Evolutionary conservation across 2,888 invertebrate genomes (phyloP), one percentile per base, ranked within the genome.

Genomic region (Micoletzkya japonica): DNA sequence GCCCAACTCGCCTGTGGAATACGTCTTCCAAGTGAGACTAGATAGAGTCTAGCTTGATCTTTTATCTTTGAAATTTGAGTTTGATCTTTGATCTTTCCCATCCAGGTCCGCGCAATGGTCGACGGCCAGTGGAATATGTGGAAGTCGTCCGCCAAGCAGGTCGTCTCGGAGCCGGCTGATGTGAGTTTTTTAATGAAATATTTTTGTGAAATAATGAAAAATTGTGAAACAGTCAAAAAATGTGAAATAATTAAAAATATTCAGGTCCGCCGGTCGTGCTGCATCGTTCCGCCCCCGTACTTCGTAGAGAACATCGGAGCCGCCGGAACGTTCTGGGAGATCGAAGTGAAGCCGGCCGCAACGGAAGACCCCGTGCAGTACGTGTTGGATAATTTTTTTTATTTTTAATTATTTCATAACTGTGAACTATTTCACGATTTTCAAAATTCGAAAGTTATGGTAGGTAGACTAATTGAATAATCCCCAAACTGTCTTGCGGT

Each of bases 241-340:
- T n/a, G n/a, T n/a, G n/a, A n/a, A n/a, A n/a, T n/a, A n/a, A n/a
- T n/a, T n/a, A 28, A 39, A 17, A 28, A 14, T 24, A 34, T 73
- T 39, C 63, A 74, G 72, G 73, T 76, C 26, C 69, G 73, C 10
- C 75, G 54, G 20, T 58, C 71, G 37, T 85, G 85, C 72, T 85
- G 85, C 69, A 86, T 85, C 69, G 85, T 85, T 14, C 84, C 85
- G n/a, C 85, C 85, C 20, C 82, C 82, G 4, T 85, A 83, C 77
- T 72, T 76, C 32, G 82, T 85, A 28, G 81, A 83, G 56, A 80
- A 82, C 73, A 81, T 85, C 66, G 83, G 82, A 39, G 72, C 76
- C 1, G 76, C 77, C 7, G 83, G 77, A 49, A 84, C 86, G 10
- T 78, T 71, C 66, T 78, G 77, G 82, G 79, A 82, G 39, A 78